Base-by-base conservation (phyloP, 2,113 vertebrate species). In the Cyanoramphus novaezelandiae region DNA sequence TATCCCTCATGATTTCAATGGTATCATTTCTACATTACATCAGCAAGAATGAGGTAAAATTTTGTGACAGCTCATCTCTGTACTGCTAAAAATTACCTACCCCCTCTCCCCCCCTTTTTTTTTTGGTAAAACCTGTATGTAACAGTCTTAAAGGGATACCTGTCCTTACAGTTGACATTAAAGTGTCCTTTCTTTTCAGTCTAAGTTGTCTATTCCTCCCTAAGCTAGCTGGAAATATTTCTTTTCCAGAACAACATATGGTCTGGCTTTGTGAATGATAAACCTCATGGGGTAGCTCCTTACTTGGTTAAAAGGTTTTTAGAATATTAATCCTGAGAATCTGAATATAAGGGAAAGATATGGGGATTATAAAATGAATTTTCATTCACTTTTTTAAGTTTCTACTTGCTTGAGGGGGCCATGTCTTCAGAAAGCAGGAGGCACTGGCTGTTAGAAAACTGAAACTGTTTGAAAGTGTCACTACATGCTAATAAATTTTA, bases 221-320 rank as follows among this genome's bases (percentile, higher is more conserved):
- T 63, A 46, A 70, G 17, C 19, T 47, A 63, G 31, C 65, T 96
- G 76, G 55, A 72, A 62, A 37, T n/a, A 72, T 29, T 92, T 94
- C 21, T 94, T 93, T 92, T 97, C 83, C 93, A 85, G 9, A n/a
- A 74, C 27, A 91, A 55, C 52, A 80, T 64, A 67, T 59, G 72
- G 62, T 87, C 88, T 83, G 94, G 91, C 55, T 96, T 67, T 96
- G 95, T 80, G 82, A 96, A 90, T 93, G 29, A 82, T 67, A 93
- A 96, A 96, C 62, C 82, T 96, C 95, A 87, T 59, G 81, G 63
- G 90, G 93, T 82, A 97, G 81, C 10, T 94, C 47, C 43, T 96
- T 76, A 88, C 93, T 94, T 94, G 88, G 35, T 93, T 91, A 97
- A 90, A 95, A 97, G 84, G 37, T 85, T 97, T 97, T 97, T 93